A percentile compares a stretch with the other conserved stretches of the same genome.
These are phyloP conservation scores for Drepanosiphum platanoidis DNA, from an alignment of 2,888 invertebrate species.

Conservation along the genomic window DNA sequence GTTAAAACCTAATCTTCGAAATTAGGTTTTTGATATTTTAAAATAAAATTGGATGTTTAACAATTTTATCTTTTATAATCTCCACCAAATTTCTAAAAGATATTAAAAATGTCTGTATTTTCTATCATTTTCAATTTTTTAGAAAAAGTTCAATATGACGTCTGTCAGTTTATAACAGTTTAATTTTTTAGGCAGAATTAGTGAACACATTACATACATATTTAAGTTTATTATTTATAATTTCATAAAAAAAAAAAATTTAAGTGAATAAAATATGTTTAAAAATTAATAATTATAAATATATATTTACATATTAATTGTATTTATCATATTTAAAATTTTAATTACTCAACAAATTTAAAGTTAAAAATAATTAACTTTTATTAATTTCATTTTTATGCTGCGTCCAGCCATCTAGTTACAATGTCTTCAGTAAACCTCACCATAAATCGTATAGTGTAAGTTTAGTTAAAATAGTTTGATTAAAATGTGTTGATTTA, in stretches of 20 bases:
- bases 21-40: no score
- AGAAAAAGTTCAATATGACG: no score
- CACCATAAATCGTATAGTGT: constrained; percentile 92
- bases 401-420: constrained; percentile 84
- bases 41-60: no score
- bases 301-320: background rate
- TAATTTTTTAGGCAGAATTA: no score
- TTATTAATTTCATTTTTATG: constrained; percentile 63
- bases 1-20: no score
- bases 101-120: no score
- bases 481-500: background rate
- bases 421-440: constrained; percentile 92
- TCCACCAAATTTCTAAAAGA: no score
- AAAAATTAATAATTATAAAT: background rate
- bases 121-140: no score
- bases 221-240: no score
- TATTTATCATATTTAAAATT: background rate
- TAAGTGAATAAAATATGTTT: background rate
- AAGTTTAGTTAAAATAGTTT: constrained; percentile 71
- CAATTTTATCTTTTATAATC: no score
- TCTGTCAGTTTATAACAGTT: no score
- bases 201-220: no score
- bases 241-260: background rate
- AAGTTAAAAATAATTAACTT: background rate
- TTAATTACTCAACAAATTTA: constrained; percentile 48